These are phyloP conservation scores for Chironomus tentans DNA, from an alignment of 2,888 invertebrate species.

Conservation along the genomic window DNA sequence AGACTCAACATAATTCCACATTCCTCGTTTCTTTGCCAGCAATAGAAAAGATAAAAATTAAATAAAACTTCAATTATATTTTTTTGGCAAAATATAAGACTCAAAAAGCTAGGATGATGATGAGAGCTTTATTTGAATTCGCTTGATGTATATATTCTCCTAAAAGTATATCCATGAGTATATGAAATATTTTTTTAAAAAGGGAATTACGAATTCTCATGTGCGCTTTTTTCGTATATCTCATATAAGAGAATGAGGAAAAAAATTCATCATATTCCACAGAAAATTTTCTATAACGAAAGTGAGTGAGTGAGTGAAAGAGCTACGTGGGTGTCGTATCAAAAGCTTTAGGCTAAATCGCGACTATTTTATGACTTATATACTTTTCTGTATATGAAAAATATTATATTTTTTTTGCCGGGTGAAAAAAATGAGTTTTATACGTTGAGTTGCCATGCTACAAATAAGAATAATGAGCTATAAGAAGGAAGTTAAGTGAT, in stretches of 20 bases:
- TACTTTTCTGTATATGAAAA: not conserved
- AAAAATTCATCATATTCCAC: not conserved
- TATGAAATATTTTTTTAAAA: no score
- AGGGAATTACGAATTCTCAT: not conserved
- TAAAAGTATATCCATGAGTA: no score
- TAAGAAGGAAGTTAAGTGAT: not conserved
- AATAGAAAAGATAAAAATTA: not conserved
- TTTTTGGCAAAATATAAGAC: not conserved
- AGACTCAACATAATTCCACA: not conserved
- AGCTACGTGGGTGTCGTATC: not conserved
- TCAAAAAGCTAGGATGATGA: not conserved
- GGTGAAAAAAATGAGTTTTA: not conserved
- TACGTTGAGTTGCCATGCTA: not conserved
- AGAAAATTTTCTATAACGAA: not conserved
- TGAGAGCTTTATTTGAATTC: not conserved
- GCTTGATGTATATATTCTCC: not conserved
- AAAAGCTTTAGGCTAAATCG: not conserved
- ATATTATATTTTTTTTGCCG: not conserved
- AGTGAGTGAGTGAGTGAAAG: not conserved
- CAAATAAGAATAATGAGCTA: not conserved
- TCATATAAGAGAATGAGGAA: not conserved
- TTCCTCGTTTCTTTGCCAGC: not conserved
- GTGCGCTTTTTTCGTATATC: not conserved
- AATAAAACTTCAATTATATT: not conserved
- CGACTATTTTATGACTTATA: not conserved